Conservation (phyloP, 2,113 vertebrate genomes). For the Sylvia atricapilla region DNA sequence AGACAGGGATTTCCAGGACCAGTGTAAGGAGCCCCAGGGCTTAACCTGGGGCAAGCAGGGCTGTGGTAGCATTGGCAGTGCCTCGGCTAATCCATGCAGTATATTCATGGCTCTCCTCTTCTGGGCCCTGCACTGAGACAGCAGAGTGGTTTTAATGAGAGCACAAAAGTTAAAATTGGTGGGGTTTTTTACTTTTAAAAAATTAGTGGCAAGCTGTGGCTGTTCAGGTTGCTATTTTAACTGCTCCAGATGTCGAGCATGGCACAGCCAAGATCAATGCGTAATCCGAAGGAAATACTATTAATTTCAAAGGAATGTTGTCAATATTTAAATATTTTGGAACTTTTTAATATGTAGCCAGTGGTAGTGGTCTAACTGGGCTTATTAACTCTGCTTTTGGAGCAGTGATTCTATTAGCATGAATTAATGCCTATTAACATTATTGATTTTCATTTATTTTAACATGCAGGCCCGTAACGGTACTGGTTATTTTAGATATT, state of each 20-base stretch:
- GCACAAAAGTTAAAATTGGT: neutral
- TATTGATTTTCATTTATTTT: constrained; percentile 46
- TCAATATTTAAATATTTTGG: constrained; percentile 30
- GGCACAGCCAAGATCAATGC: constrained; percentile 23
- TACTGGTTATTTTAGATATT: constrained; percentile 8
- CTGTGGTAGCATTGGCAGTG: neutral
- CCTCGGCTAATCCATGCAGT: neutral
- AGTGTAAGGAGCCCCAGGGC: rapidly evolving
- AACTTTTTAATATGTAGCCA: neutral
- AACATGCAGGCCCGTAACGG: neutral
- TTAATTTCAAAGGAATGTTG: constrained; percentile 62
- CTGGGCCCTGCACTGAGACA: neutral
- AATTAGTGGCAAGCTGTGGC: constrained; percentile 8
- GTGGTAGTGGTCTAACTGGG: constrained; percentile 31
- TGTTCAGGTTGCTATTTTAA: constrained; percentile 52
- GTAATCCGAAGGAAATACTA: constrained; percentile 61
- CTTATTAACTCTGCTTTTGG: constrained; percentile 39
- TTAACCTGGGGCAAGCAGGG: rapidly evolving
- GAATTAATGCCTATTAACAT: constrained; percentile 48
- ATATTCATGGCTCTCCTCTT: neutral
- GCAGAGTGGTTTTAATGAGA: neutral
- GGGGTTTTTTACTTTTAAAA: neutral
- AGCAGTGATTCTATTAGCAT: constrained; percentile 32
- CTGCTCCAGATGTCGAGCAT: constrained; percentile 41
- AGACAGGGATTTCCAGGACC: neutral